These are phyloP conservation scores for Brenthis hecate DNA, from an alignment of 2,888 invertebrate species.

Conservation along the genomic window DNA sequence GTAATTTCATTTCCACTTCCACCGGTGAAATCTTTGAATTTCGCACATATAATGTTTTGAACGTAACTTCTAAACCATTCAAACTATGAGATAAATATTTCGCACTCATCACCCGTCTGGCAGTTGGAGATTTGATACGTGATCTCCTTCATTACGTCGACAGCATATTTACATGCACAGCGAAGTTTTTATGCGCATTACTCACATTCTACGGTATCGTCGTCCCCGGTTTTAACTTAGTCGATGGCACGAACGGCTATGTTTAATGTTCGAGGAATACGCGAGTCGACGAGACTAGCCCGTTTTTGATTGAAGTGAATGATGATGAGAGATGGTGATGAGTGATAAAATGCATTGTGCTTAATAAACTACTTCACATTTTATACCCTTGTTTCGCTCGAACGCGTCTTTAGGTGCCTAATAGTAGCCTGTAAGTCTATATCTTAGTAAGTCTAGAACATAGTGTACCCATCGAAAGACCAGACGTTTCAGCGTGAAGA, in stretches of 20 bases:
- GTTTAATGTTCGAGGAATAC: conserved; percentile 2
- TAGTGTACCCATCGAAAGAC: no score
- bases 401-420: no score
- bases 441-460: no score
- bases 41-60: neutral
- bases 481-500: no score
- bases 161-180: conserved; percentile 46
- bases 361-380: no score
- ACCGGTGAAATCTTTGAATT: neutral
- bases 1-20: neutral
- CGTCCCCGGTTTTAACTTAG: conserved; percentile 4
- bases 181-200: conserved; percentile 41
- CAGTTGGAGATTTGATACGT: conserved; percentile 47
- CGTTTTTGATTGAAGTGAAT: no score
- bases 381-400: no score
- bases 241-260: neutral
- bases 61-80: neutral
- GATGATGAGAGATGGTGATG: no score
- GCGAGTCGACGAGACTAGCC: neutral
- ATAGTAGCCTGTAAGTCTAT: no score
- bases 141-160: conserved; percentile 48
- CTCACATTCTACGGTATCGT: conserved; percentile 15
- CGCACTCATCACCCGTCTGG: conserved; percentile 34
- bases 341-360: no score
- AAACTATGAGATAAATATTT: conserved; percentile 8